These are phyloP conservation scores for Brachyhypopomus gauderio DNA, from an alignment of 2,113 vertebrate species.

Conservation along the genomic window DNA sequence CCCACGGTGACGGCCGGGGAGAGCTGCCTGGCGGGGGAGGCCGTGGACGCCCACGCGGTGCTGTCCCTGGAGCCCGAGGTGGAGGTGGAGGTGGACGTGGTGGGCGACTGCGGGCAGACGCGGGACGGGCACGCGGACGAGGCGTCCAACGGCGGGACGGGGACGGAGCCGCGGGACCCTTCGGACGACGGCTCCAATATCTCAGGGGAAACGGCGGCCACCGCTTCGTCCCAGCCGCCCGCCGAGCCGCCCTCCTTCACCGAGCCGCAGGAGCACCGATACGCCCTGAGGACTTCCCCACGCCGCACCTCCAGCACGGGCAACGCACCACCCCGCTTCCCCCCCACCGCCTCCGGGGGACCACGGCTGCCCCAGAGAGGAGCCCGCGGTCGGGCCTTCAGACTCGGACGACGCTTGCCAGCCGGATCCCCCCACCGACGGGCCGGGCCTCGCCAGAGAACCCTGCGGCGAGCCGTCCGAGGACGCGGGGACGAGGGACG, in stretches of 20 bases:
- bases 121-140: conserved; percentile 84
- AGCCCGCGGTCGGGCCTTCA: conserved; percentile 70
- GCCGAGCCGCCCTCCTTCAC: conserved; percentile 77
- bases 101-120: conserved; percentile 82
- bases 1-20: conserved; percentile 57
- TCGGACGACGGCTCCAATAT: conserved; percentile 73
- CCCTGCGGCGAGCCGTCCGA: conserved; percentile 64
- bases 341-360: conserved; percentile 60
- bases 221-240: conserved; percentile 70
- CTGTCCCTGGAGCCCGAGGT: conserved; percentile 62
- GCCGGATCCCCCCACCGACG: conserved; percentile 67
- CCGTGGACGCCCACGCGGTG: conserved; percentile 19
- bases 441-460: conserved; percentile 70
- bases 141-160: conserved; percentile 69
- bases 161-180: conserved; percentile 59
- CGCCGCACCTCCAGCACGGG: conserved; percentile 50
- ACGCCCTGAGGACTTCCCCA: conserved; percentile 93
- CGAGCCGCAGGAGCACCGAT: conserved; percentile 95
- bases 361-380: conserved; percentile 85
- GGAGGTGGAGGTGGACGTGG: conserved; percentile 89
- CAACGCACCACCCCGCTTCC: too few species aligned
- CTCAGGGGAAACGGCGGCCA: conserved; percentile 84
- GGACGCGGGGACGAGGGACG: conserved; percentile 71
- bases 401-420: conserved; percentile 52
- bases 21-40: conserved; percentile 61